Evolutionary conservation across 2,113 vertebrate genomes (phyloP).

Genomic region (Acinonyx jubatus): DNA sequence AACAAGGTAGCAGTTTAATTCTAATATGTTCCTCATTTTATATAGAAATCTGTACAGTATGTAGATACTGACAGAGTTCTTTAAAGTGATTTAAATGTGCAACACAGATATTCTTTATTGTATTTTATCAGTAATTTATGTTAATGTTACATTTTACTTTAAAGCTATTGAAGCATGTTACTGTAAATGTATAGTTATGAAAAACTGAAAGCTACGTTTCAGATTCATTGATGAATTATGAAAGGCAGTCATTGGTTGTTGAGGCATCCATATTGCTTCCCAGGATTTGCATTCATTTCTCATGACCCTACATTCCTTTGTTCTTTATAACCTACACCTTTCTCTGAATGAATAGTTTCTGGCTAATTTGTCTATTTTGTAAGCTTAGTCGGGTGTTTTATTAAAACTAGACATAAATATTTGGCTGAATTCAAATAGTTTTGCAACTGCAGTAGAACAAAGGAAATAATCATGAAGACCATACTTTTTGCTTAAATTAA

Average conservation of each 20-base stretch:
- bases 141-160: not conserved
- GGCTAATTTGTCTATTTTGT: conserved; percentile 38
- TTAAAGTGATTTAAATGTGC: conserved; percentile 22
- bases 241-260: not conserved
- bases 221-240: not conserved
- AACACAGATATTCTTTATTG: not conserved
- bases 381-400: not conserved
- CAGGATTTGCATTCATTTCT: not conserved
- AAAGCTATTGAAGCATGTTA: conserved; percentile 8
- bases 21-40: conserved; percentile 20
- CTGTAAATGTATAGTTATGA: not conserved
- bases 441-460: not conserved
- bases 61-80: not conserved
- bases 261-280: not conserved
- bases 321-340: not conserved
- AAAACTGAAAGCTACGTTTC: not conserved
- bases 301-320: not conserved
- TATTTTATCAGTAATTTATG: conserved; percentile 33
- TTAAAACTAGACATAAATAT: conserved; percentile 33
- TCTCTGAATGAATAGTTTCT: conserved; percentile 13
- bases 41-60: not conserved
- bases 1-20: conserved; percentile 49
- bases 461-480: not conserved
- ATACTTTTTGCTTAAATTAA: conserved; percentile 24
- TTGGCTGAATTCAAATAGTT: conserved; percentile 7